A percentile compares a stretch with the other conserved stretches of the same genome.
Evolutionary conservation across 2,113 vertebrate genomes (phyloP).

Genomic region (Mesoclemmys tuberculata): DNA sequence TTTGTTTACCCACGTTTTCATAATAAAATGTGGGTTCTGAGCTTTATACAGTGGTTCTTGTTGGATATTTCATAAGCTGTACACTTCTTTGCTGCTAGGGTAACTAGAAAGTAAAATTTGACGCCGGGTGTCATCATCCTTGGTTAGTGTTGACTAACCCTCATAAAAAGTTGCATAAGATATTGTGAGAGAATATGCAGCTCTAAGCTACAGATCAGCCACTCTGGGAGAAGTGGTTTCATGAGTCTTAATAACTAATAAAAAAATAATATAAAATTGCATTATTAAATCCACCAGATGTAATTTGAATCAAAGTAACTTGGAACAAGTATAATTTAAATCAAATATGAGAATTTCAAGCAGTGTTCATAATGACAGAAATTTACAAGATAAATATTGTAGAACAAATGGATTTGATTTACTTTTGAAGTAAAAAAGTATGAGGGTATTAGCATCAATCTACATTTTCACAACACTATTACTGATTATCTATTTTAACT

Average conservation of each 20-base stretch:
- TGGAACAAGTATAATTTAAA: not conserved
- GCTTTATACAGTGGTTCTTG: not conserved
- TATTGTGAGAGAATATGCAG: not conserved
- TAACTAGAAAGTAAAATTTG: not conserved
- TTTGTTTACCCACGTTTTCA: not conserved
- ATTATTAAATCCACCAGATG: not conserved
- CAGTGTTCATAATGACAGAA: not conserved
- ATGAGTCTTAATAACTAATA: not conserved
- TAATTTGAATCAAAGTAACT: not conserved
- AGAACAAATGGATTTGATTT: not conserved
- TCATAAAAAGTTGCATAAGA: not conserved
- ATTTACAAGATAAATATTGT: not conserved
- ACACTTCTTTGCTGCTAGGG: not conserved
- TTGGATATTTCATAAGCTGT: not conserved
- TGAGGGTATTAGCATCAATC: not conserved
- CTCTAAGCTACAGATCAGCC: not conserved
- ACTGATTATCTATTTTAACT: not conserved
- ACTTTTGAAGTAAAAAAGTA: not conserved
- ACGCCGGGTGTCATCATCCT: not conserved
- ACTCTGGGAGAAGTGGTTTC: not conserved
- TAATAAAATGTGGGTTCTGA: not conserved
- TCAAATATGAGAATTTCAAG: not conserved
- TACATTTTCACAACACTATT: not conserved
- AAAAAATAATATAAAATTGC: not conserved
- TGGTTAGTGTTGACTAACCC: not conserved